These are phyloP conservation scores for Rhodinocichla rosea DNA, from an alignment of 2,113 vertebrate species.

Conservation along the genomic window DNA sequence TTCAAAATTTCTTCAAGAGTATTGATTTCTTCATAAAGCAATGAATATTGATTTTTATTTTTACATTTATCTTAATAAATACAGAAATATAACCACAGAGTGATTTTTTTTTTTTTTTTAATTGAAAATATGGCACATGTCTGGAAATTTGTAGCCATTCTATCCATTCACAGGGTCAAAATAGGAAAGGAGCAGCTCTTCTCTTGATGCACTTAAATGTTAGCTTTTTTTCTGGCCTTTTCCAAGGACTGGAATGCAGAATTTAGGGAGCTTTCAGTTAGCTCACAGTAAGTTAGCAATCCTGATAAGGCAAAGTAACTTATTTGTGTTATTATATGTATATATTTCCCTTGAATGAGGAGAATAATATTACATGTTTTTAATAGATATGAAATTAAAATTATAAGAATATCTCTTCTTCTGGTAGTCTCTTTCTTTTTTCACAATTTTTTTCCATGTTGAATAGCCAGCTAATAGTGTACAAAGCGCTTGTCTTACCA, in stretches of 20 bases:
- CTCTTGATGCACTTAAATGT: background rate
- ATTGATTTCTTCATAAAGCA: background rate
- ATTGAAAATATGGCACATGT: background rate
- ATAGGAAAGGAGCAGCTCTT: background rate
- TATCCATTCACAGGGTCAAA: background rate
- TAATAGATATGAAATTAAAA: background rate
- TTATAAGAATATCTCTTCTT: background rate
- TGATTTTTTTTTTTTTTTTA: too few relatives aligned
- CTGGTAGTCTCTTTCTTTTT: background rate
- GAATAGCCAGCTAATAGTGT: background rate
- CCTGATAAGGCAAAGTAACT: background rate
- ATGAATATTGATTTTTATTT: background rate
- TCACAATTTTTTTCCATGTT: background rate
- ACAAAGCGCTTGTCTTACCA: background rate
- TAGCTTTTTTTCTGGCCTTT: background rate
- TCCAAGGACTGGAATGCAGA: background rate
- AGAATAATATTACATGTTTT: background rate
- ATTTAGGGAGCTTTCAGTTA: background rate
- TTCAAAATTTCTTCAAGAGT: background rate
- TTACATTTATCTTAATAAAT: background rate
- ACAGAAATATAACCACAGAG: background rate
- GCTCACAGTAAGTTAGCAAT: background rate
- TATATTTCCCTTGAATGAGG: background rate
- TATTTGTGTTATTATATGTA: background rate
- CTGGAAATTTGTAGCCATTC: background rate